phyloP scores from a whole-genome alignment of 2,113 vertebrate species.

The Sminthopsis crassicaudata region DNA sequence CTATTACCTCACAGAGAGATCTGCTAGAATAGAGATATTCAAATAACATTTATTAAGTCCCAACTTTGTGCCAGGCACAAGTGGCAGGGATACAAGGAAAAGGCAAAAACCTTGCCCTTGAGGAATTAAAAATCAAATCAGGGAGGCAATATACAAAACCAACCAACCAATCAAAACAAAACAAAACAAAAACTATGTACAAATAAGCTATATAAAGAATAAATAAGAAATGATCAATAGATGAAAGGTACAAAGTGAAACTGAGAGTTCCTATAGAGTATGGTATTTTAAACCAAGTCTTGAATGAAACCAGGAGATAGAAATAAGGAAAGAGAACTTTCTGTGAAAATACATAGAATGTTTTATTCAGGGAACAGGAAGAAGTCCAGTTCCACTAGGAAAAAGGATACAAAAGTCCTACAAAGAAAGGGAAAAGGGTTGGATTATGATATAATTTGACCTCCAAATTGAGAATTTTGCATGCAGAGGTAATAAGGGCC shows the following conservation, averaged over 20 bases:
- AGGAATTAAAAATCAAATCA: not conserved
- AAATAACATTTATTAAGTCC: not conserved
- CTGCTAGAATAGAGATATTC: not conserved
- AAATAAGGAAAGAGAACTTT: not conserved
- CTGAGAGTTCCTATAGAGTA: not conserved
- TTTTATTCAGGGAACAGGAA: not conserved
- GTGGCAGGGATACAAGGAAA: not conserved
- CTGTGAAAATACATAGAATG: not conserved
- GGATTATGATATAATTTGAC: not conserved
- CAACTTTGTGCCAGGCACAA: not conserved
- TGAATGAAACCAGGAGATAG: not conserved
- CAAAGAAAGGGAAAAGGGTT: not conserved
- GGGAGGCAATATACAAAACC: not conserved
- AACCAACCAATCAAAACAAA: not conserved
- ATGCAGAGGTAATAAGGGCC: not conserved
- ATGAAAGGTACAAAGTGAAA: not conserved
- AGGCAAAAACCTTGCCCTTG: not conserved
- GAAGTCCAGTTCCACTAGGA: not conserved
- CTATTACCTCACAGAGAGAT: not conserved
- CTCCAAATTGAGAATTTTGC: not conserved
- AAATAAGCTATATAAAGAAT: not conserved
- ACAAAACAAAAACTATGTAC: not conserved
- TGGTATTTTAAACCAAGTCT: not conserved
- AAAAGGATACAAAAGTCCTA: not conserved
- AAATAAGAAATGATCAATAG: not conserved